Conservation (phyloP, 2,113 vertebrate genomes). For the Cyrtonyx montezumae region DNA sequence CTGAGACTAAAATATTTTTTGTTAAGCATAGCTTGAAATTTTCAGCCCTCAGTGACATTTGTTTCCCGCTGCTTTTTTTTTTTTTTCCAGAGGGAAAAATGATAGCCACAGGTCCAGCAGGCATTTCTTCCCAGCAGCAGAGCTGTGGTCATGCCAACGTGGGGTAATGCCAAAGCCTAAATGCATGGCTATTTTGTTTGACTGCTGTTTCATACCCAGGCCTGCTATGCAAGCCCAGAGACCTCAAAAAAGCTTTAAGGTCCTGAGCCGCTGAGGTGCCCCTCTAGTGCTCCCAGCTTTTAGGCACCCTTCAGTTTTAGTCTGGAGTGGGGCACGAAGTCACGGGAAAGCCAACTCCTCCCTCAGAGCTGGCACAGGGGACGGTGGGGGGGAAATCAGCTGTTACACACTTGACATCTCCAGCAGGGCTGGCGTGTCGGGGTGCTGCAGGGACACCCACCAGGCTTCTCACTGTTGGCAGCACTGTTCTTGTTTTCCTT, state of each 20-base stretch:
- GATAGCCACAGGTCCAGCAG: not conserved
- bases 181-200: not conserved
- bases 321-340: not conserved
- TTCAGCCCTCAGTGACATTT: not conserved
- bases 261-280: not conserved
- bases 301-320: constrained; percentile 3
- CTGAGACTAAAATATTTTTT: not conserved
- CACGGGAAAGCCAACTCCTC: constrained; percentile 23
- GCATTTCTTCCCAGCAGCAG: not conserved
- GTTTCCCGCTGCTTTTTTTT: not conserved
- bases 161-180: not conserved
- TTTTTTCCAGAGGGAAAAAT: not conserved
- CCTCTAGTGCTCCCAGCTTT: not conserved
- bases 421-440: not conserved
- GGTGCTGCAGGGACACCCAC: constrained; percentile 29
- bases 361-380: not conserved
- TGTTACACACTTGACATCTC: constrained; percentile 51
- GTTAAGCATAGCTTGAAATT: not conserved
- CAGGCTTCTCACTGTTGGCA: constrained; percentile 26
- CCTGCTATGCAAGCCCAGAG: not conserved
- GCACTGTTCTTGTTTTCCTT: constrained; percentile 7
- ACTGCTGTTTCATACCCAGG: not conserved
- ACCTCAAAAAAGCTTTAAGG: not conserved
- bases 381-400: constrained; percentile 23
- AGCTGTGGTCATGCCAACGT: not conserved